Evolutionary conservation across 2,113 vertebrate species (phyloP).

Genomic region (Fukomys damarensis): DNA sequence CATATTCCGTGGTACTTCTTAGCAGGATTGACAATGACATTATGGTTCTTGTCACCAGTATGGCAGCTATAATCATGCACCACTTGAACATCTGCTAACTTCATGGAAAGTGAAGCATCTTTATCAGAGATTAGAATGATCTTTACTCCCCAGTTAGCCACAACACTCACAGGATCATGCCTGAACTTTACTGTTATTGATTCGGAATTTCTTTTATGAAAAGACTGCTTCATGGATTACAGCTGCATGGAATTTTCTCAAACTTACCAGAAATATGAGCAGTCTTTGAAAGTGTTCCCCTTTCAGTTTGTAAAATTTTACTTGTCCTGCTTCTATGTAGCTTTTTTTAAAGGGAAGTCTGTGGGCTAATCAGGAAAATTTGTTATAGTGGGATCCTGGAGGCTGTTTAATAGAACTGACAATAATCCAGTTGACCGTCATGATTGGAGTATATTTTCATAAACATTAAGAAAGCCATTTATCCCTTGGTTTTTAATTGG

Average conservation of each 20-base stretch:
- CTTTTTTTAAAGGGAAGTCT: slow-evolving; percentile 99
- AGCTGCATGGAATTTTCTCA: slow-evolving; percentile 96
- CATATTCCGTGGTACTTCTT: slow-evolving; percentile 91
- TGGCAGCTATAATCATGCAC: slow-evolving; percentile 96
- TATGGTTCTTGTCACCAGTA: slow-evolving; percentile 94
- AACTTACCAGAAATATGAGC: slow-evolving; percentile 97
- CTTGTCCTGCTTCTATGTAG: slow-evolving; percentile 98
- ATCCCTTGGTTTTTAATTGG: slow-evolving; percentile 96
- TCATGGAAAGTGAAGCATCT: slow-evolving; percentile 92
- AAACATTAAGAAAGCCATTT: slow-evolving; percentile 95
- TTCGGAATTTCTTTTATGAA: slow-evolving; percentile 96
- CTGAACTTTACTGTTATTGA: slow-evolving; percentile 98
- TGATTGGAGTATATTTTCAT: slow-evolving; percentile 97
- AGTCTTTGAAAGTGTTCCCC: slow-evolving; percentile 98
- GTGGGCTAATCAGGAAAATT: slow-evolving; percentile 93
- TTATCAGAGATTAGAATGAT: slow-evolving; percentile 90
- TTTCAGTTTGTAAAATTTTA: slow-evolving; percentile 99
- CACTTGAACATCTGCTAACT: slow-evolving; percentile 94
- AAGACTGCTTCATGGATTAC: slow-evolving; percentile 96
- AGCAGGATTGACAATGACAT: slow-evolving; percentile 95
- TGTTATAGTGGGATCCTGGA: slow-evolving; percentile 93
- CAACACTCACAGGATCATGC: slow-evolving; percentile 95
- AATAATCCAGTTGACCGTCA: slow-evolving; percentile 96
- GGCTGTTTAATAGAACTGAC: slow-evolving; percentile 97
- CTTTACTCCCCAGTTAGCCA: slow-evolving; percentile 95